Percentiles rank a stretch among this genome's conserved stretches.
phyloP scores from a whole-genome alignment of 2,113 vertebrate species.

The Phalacrocorax aristotelis region DNA sequence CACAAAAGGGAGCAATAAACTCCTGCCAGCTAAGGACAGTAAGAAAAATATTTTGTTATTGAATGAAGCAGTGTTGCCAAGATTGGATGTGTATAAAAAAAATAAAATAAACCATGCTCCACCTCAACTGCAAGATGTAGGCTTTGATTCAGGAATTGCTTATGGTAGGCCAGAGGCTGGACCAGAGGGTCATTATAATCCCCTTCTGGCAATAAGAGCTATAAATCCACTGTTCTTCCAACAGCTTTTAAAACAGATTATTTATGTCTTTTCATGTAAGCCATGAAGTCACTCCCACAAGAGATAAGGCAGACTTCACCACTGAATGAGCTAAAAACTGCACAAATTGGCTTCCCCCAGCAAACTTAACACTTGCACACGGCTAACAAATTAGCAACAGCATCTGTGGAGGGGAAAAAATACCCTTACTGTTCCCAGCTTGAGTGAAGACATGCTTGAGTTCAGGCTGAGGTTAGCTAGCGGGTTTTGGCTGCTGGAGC shows the following conservation, averaged over 20 bases:
- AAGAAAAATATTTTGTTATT: slow-evolving; percentile 47
- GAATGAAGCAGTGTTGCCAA: slow-evolving; percentile 40
- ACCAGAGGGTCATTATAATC: not conserved
- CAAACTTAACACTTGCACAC: not conserved
- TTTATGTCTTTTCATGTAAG: slow-evolving; percentile 3
- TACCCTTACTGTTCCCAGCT: not conserved
- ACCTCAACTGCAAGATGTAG: not conserved
- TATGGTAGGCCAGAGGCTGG: not conserved
- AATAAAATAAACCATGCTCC: not conserved
- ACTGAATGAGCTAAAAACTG: not conserved
- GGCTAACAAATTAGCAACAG: not conserved
- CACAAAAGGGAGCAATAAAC: slow-evolving; percentile 69
- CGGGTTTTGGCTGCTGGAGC: not conserved
- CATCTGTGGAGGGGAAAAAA: not conserved
- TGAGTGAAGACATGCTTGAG: not conserved
- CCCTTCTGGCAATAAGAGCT: not conserved
- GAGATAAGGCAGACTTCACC: slow-evolving; percentile 24
- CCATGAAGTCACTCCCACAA: not conserved
- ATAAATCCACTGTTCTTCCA: not conserved
- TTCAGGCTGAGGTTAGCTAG: not conserved
- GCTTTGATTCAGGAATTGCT: slow-evolving; percentile 9
- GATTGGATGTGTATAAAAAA: not conserved
- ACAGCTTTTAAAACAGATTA: slow-evolving; percentile 16
- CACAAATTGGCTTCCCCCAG: not conserved
- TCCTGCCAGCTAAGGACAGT: slow-evolving; percentile 25